Percentiles rank a stretch among this genome's conserved stretches.
These are phyloP conservation scores for Crioceris asparagi DNA, from an alignment of 2,888 invertebrate genomes.

Conservation along the genomic window DNA sequence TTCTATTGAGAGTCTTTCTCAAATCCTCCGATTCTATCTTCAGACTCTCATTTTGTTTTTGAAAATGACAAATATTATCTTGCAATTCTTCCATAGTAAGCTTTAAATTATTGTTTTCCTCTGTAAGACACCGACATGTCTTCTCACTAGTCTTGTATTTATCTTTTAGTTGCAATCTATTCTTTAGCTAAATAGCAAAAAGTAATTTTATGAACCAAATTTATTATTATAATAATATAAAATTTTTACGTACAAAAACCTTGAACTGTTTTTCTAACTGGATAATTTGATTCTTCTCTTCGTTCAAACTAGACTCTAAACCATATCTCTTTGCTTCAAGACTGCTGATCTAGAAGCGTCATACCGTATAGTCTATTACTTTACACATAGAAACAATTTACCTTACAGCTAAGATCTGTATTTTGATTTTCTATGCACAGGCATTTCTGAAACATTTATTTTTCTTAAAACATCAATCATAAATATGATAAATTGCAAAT, in stretches of 20 bases:
- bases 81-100: not conserved
- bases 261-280: conserved; percentile 21
- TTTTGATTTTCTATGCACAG: conserved; percentile 4
- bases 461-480: not conserved
- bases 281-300: conserved; percentile 19
- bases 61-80: no score
- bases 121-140: not conserved
- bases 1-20: no score
- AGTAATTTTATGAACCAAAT: conserved; percentile 1
- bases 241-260: conserved; percentile 15
- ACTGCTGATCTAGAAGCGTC: conserved; percentile 11
- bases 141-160: conserved; percentile 8
- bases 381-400: not conserved
- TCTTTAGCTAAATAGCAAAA: conserved; percentile 11
- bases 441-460: conserved; percentile 1
- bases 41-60: no score
- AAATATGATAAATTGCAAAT: not conserved
- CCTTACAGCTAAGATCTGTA: conserved; percentile 1
- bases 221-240: not conserved
- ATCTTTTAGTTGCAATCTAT: conserved; percentile 13
- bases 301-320: conserved; percentile 14
- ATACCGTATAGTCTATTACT: not conserved
- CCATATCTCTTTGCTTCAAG: conserved; percentile 13
- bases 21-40: no score
- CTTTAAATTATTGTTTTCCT: conserved; percentile 1